These are phyloP conservation scores for Papilio aristodemus DNA, from an alignment of 1,140 invertebrate species.

Conservation along the genomic window DNA sequence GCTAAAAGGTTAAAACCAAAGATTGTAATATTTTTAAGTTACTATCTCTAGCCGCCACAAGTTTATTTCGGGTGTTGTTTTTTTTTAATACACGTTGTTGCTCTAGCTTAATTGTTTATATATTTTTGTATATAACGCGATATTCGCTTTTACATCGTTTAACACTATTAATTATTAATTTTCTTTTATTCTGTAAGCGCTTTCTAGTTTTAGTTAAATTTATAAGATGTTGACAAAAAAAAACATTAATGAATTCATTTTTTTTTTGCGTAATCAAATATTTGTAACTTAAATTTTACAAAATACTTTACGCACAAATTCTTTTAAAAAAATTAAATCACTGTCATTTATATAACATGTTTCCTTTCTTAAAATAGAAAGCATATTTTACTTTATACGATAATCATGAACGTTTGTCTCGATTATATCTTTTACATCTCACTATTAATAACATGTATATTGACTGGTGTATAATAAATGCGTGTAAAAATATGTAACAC, in stretches of 20 bases:
- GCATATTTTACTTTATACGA: too few relatives aligned
- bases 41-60: background rate
- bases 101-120: background rate
- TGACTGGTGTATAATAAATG: background rate
- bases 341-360: background rate
- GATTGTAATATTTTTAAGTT: background rate
- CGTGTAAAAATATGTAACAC: background rate
- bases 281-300: background rate
- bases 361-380: too few relatives aligned
- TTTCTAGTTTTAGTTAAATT: slow-evolving; percentile 1
- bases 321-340: background rate
- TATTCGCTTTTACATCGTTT: background rate
- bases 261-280: background rate
- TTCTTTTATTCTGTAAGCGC: background rate
- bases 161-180: background rate
- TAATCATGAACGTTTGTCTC: too few relatives aligned
- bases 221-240: background rate
- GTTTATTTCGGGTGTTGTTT: background rate
- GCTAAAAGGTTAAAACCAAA: background rate
- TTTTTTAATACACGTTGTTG: background rate
- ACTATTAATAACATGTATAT: too few relatives aligned
- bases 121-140: background rate
- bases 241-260: background rate
- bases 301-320: too few relatives aligned
- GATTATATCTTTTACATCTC: too few relatives aligned